These are phyloP conservation scores for Panthera uncia DNA, from an alignment of 2,113 vertebrate species.

Conservation along the genomic window DNA sequence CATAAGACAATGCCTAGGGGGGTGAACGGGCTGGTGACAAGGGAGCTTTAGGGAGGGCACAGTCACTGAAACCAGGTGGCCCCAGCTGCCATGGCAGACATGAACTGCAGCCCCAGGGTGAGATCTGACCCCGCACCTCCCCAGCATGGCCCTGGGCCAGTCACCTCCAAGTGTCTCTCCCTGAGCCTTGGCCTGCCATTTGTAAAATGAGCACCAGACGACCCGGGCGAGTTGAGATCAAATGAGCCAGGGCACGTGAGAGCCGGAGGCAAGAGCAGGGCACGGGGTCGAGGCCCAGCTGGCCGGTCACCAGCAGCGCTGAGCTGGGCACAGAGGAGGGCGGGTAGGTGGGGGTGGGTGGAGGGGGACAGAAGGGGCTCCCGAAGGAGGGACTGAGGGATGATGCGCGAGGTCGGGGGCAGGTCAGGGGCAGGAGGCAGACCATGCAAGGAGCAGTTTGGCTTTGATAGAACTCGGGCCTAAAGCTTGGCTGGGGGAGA, in stretches of 20 bases:
- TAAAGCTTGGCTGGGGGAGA: background rate
- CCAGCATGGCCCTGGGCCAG: constrained; percentile 2
- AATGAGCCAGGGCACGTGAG: constrained; percentile 28
- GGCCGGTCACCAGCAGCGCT: background rate
- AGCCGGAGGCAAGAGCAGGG: background rate
- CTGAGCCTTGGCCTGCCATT: background rate
- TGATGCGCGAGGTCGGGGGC: background rate
- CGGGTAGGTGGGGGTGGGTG: background rate
- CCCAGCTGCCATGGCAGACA: background rate
- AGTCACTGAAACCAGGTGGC: background rate
- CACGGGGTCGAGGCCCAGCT: background rate
- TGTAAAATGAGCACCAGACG: background rate
- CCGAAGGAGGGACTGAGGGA: background rate
- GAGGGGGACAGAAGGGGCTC: background rate
- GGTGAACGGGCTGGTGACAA: background rate
- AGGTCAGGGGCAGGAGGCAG: background rate
- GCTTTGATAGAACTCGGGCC: background rate
- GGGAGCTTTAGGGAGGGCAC: background rate
- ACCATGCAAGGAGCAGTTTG: background rate
- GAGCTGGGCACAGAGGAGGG: background rate
- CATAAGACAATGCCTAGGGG: background rate
- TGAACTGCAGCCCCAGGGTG: background rate
- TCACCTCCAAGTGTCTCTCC: constrained; percentile 45
- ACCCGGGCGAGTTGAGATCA: background rate
- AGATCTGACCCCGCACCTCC: background rate